Percentiles rank a stretch among this genome's conserved stretches.
Conservation (phyloP, 2,113 vertebrate genomes). For the Melozone crissalis region DNA sequence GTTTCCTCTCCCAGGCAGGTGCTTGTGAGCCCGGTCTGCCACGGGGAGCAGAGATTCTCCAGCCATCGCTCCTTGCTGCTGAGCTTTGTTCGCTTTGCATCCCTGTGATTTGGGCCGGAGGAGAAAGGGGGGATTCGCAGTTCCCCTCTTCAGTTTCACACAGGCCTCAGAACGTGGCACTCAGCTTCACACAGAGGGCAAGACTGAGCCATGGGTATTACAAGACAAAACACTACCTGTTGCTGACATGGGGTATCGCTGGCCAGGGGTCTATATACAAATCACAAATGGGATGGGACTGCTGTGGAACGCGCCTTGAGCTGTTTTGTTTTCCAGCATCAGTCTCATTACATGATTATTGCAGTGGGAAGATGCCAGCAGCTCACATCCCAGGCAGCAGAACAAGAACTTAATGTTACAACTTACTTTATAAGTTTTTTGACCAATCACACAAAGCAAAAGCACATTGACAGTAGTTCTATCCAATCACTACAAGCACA, state of each 20-base stretch:
- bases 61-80: neutral
- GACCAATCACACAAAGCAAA: too few relatives aligned
- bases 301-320: too few relatives aligned
- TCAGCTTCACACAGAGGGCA: neutral
- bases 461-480: too few relatives aligned
- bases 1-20: neutral
- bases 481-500: too few relatives aligned
- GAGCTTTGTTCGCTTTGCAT: neutral
- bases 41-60: neutral
- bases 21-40: neutral
- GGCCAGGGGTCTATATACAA: too few relatives aligned
- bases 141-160: neutral
- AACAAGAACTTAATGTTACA: too few relatives aligned
- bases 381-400: too few relatives aligned
- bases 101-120: neutral
- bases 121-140: neutral
- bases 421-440: too few relatives aligned
- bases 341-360: too few relatives aligned
- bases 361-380: too few relatives aligned
- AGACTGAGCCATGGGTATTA: neutral
- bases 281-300: too few relatives aligned
- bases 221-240: neutral
- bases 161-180: fast-evolving
- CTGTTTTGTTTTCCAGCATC: too few relatives aligned
- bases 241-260: fast-evolving